Base-by-base conservation (phyloP, 2,888 invertebrate genomes). In the Coelopa pilipes region DNA sequence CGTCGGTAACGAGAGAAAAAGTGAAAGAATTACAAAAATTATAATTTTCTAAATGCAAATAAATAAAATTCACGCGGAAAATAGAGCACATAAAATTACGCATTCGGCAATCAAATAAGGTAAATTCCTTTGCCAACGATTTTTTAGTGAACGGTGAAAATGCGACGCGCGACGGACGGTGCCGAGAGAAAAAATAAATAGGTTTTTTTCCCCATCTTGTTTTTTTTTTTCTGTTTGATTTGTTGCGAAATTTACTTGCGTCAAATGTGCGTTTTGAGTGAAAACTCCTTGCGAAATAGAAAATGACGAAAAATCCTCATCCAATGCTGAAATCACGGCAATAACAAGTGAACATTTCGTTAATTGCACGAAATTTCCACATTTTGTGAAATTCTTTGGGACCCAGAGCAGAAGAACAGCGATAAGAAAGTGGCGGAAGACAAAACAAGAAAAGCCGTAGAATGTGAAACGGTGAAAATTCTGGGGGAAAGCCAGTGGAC, bases 201-300 rank as follows among this genome's bases (percentile, higher is more conserved):
- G 7, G 15, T 24, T 68, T 49, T 55, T 59, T 47, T 69, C 21
- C 24, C 34, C 34, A 13, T 24, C 34, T 34, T 34, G 34, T 34
- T 34, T 63, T 63, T 45, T 34, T 45, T 63, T 63, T 45, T 34
- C 15, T 34, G 34, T 34, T 34, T 34, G 34, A 34, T 34, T 34
- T 66, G 66, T 19, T 66, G 66, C 66, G 50, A 65, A 71, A 46
- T 71, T 71, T 55, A 71, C 71, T 65, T 65, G 63, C 63, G 63
- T 55, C 66, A 66, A n/a, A 66, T 66, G 66, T 66, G 50, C 55
- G 65, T 47, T 45, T 59, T 65, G 19, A 46, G 69, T 57, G 57
- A 46, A 69, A 57, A 69, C 17, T 69, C 19, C n/a, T 12, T 69
- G 46, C 46, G 21, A 69, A 57, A 57, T 45, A 3, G 57, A 57